Evolutionary conservation across 2,113 vertebrate genomes (phyloP), one percentile per base, ranked within the genome.

Genomic region (Cyprinus carpio): DNA sequence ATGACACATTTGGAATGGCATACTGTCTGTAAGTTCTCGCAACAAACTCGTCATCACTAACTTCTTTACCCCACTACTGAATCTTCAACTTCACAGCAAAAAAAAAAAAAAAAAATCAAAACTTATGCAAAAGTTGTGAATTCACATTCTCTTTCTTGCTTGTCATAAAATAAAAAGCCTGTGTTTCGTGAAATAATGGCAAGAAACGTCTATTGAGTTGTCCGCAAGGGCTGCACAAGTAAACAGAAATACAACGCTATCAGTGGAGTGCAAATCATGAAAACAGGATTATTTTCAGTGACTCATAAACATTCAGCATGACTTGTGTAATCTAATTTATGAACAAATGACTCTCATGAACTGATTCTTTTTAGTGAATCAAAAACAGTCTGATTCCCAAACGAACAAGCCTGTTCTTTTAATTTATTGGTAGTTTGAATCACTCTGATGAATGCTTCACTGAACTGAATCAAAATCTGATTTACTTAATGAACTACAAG

Each of bases 1-100:
- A 23, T 83, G 46, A 69, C 9, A 77, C n/a, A 82, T 77, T 78
- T 49, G 27, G 31, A 74, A 27, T 62, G 29, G 15, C 43, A 49
- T 27, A 75, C 43, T 16, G 23, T 56, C 75, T 58, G 29, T 29
- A 54, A 27, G 11, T 75, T 49, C 2, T 49, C 13, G 6, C 67
- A 71, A 23, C 31, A 71, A 72, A 40, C 65, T 65, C 25, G 6
- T 65, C 9, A 51, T 51, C 49, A 16, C 49, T 51, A 64, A 64
- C 1, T 29, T 29, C 12, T 64, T 29, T 64, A 27, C 62, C 25
- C 13, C 56, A 60, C 56, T 60, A 56, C 18, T 29, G 13, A 65
- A 65, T 65, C 27, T 65, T 65, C 6, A 65, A 27, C 27, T 1
- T 67, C 15, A 31, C 5, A 0, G 64, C 13, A 67, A 67, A 6